Percentiles rank a stretch among this genome's conserved stretches.
Evolutionary conservation across 2,113 vertebrate genomes (phyloP).

Genomic region (Misgurnus anguillicaudatus): DNA sequence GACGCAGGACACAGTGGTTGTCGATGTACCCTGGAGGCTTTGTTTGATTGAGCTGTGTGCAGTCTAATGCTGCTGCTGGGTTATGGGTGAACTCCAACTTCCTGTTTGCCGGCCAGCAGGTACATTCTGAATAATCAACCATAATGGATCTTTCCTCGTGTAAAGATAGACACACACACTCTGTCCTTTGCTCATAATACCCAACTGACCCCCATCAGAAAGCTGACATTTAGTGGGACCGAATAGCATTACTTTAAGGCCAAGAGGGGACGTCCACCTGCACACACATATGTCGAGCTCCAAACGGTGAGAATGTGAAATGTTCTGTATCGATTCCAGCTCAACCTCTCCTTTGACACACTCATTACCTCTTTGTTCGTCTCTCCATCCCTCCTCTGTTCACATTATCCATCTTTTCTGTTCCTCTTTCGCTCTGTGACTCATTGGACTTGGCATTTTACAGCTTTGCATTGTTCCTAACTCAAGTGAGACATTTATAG

Average conservation of each 20-base stretch:
- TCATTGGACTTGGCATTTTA: slow-evolving; percentile 36
- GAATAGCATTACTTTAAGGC: slow-evolving; percentile 47
- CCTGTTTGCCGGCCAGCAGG: slow-evolving; percentile 26
- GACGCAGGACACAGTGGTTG: too few species aligned
- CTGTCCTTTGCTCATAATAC: slow-evolving; percentile 36
- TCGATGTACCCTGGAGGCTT: not conserved
- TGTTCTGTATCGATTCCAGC: slow-evolving; percentile 37
- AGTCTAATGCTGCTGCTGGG: slow-evolving; percentile 14
- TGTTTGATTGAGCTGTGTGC: slow-evolving; percentile 36
- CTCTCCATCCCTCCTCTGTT: slow-evolving; percentile 13
- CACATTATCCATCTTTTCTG: slow-evolving; percentile 28
- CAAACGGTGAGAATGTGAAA: slow-evolving; percentile 11
- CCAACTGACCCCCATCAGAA: slow-evolving; percentile 48
- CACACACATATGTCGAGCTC: slow-evolving; percentile 8
- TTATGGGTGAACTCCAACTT: slow-evolving; percentile 19
- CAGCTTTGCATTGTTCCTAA: not conserved
- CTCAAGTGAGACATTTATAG: not conserved
- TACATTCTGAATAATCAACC: slow-evolving; percentile 35
- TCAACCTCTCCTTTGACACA: slow-evolving; percentile 10
- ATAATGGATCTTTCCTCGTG: slow-evolving; percentile 26
- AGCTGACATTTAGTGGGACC: slow-evolving; percentile 51
- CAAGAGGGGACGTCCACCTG: slow-evolving; percentile 9
- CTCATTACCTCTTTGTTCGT: slow-evolving; percentile 37
- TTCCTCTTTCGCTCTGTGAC: slow-evolving; percentile 9
- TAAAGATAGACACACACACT: slow-evolving; percentile 16